These are phyloP conservation scores for Bothrops jararaca DNA, from an alignment of 2,113 vertebrate species.

Conservation along the genomic window DNA sequence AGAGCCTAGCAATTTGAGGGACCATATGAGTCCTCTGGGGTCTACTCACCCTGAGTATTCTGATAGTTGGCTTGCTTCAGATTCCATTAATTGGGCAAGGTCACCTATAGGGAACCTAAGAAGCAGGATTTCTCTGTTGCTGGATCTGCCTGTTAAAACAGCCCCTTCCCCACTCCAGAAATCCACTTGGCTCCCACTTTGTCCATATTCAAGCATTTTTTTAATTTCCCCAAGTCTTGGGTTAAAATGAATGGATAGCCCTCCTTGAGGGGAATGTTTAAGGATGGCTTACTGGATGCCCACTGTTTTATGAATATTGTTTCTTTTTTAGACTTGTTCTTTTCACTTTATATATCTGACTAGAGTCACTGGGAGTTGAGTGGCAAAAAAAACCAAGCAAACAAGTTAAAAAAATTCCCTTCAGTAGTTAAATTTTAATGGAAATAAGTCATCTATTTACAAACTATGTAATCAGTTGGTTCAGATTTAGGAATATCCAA, in stretches of 20 bases:
- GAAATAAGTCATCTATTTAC: neutral
- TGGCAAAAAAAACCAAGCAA: neutral
- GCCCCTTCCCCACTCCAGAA: neutral
- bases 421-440: neutral
- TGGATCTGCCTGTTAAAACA: neutral
- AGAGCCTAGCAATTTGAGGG: neutral
- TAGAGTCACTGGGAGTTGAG: neutral
- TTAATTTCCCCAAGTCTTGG: neutral
- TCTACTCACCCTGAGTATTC: neutral
- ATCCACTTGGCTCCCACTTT: neutral
- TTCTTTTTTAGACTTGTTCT: neutral
- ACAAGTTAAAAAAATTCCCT: neutral
- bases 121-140: neutral
- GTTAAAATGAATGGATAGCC: neutral
- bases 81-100: neutral
- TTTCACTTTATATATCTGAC: neutral
- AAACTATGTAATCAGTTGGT: neutral
- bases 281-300: neutral
- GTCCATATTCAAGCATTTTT: neutral
- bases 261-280: neutral
- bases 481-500: neutral
- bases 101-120: neutral
- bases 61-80: neutral
- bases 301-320: neutral
- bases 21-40: neutral